These are phyloP conservation scores for Gerris lacustris DNA, from an alignment of 2,888 invertebrate species.

Conservation along the genomic window DNA sequence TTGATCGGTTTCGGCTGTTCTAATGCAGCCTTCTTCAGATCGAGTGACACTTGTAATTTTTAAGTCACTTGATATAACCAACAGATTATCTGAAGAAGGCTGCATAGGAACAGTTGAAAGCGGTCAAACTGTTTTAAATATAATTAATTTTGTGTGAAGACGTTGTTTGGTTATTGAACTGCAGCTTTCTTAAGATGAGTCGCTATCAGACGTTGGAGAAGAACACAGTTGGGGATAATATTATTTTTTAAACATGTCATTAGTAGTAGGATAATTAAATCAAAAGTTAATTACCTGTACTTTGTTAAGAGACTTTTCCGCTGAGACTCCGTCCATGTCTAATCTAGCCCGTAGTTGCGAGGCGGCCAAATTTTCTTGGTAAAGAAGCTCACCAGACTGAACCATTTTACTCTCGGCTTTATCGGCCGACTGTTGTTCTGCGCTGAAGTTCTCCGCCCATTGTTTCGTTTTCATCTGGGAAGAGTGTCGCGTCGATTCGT, in stretches of 20 bases:
- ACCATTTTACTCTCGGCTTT: slow-evolving; percentile 58
- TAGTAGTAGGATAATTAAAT: no score
- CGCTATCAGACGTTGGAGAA: no score
- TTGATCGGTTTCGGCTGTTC: no score
- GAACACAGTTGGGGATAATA: no score
- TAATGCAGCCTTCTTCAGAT: no score
- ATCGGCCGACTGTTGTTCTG: slow-evolving; percentile 61
- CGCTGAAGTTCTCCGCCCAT: slow-evolving; percentile 69
- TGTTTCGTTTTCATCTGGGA: slow-evolving; percentile 63
- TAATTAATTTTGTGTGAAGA: slow-evolving; percentile 2
- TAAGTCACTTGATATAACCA: no score
- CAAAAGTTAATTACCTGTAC: slow-evolving; percentile 49
- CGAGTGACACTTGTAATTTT: no score
- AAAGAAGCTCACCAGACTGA: slow-evolving; percentile 50
- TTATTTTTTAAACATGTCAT: no score
- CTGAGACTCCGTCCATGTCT: slow-evolving; percentile 71
- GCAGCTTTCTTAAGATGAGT: no score
- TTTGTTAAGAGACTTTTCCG: slow-evolving; percentile 71
- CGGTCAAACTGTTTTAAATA: background rate
- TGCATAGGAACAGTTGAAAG: background rate
- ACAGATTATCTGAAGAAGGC: no score
- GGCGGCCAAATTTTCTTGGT: slow-evolving; percentile 43
- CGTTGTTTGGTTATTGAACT: background rate
- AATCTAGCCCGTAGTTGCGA: slow-evolving; percentile 64
- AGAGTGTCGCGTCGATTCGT: slow-evolving; percentile 70